Base-by-base conservation (phyloP, 1,140 invertebrate genomes). In the Drosophila ohnishii region DNA sequence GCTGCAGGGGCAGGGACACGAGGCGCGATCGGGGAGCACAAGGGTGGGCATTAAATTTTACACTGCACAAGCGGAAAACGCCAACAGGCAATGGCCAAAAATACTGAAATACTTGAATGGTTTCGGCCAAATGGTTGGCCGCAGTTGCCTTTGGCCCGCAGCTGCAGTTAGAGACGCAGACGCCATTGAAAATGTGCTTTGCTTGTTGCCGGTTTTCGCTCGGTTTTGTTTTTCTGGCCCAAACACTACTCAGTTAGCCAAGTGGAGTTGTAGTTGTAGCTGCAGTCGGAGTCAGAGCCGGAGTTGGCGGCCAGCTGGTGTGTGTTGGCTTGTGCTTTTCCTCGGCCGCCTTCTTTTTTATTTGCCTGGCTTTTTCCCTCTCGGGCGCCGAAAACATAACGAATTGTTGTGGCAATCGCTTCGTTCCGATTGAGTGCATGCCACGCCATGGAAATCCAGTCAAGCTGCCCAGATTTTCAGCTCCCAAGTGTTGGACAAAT, bases 361-460 rank as follows among this genome's bases (percentile, higher is more conserved):
- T 30, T 11, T 30, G 37, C 53, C 44, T 35, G 63, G 35, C 44
- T 73, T 58, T 65, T 57, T 45, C 62, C 56, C 66, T 74, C 61
- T 48, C 78, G 78, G 78, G 82, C 83, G 84, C 76, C 85, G 79
- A 87, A 87, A 87, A 87, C 83, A 87, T 87, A 87, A 87, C 83
- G 83, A 87, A 87, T 87, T 87, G 83, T 87, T 88, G 84, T 88
- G 84, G 83, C 84, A 88, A 87, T 87, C 83, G 83, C 73, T 87
- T 87, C 83, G 83, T 87, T 87, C 83, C 83, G 87, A 84, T 87
- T 87, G 83, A 87, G 87, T 87, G 83, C 79, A 72, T 73, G 84
- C 84, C 82, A 85, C 83, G 70, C 82, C 83, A 71, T 75, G 56
- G 45, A 79, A 82, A 81, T 78, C 40, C 67, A 58, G 59, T 72